Evolutionary conservation across 2,113 vertebrate genomes (phyloP), one percentile per base, ranked within the genome.

Genomic region (Crocuta crocuta): DNA sequence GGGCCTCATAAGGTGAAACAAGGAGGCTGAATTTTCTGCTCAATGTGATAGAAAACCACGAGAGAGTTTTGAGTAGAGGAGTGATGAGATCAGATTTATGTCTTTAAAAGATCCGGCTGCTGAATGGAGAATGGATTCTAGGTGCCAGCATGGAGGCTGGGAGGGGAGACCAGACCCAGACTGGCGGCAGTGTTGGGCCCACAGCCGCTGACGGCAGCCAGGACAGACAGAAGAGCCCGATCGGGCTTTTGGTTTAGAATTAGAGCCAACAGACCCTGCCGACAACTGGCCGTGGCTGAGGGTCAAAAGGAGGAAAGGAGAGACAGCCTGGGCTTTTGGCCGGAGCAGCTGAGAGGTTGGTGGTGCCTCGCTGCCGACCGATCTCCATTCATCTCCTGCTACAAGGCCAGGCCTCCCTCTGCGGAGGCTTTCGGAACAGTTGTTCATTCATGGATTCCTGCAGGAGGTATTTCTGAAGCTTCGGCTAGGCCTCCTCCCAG

Each of bases 361-460:
- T 9, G 81, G 90, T 17, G 87, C 65, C 35, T 63, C 0, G 0
- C 58, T 26, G 24, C 0, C 10, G 82, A 9, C 78, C 15, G 3
- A 24, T 50, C 63, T 96, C 91, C 97, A 94, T 97, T 92, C 91
- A 97, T 88, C 91, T 48, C 23, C 83, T 17, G 79, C 71, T 39
- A 26, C 63, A 35, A 71, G 83, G n/a, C 71, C 16, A 7, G 91
- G 76, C 74, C 79, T 86, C 83, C 91, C 68, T 85, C 74, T 26
- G 70, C 48, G 0, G 21, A 82, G 80, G 86, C 83, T 11, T 11
- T 31, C 61, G 21, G 58, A 73, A 82, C 48, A 21, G 73, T 68
- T 85, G 79, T n/a, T 91, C 97, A 97, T 98, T 96, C 97, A 92
- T 28, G 76, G 87, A 71, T 81, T 96, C 65, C 35, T 5, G 28